Conservation (phyloP, 2,797 vertebrate genomes). For the Alcedo quadribrachys region DNA sequence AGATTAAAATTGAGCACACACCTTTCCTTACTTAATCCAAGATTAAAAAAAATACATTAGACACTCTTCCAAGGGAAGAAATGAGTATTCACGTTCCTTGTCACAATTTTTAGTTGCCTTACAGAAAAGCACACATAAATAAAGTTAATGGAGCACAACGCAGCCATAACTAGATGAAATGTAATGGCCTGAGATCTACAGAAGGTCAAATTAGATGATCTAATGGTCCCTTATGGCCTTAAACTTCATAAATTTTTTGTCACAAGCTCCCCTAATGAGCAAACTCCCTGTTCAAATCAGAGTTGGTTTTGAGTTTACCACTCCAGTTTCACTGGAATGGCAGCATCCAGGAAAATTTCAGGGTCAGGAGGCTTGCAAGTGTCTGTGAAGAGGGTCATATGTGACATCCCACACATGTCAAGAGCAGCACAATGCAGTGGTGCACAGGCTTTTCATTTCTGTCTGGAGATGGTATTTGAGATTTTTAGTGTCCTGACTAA, state of each 20-base stretch:
- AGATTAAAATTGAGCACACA: neutral
- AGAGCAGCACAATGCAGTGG: neutral
- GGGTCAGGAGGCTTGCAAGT: neutral
- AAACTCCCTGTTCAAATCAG: neutral
- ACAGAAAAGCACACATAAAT: neutral
- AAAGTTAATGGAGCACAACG: neutral
- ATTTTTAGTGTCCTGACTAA: neutral
- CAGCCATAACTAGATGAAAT: neutral
- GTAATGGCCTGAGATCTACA: neutral
- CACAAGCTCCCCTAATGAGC: neutral
- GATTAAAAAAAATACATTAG: rapidly evolving
- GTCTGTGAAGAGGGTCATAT: neutral
- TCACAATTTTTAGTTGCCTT: neutral
- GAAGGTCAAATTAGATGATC: neutral
- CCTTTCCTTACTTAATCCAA: neutral
- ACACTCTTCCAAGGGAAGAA: neutral
- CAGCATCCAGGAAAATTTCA: neutral
- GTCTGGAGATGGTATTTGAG: neutral
- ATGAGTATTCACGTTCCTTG: neutral
- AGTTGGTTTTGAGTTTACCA: neutral
- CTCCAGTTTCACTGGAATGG: neutral
- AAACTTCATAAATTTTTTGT: neutral
- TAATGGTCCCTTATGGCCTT: neutral
- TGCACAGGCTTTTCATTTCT: neutral
- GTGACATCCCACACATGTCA: neutral